Evolutionary conservation across 1,140 invertebrate genomes (phyloP).

Genomic region (Cotesia glomerata): DNA sequence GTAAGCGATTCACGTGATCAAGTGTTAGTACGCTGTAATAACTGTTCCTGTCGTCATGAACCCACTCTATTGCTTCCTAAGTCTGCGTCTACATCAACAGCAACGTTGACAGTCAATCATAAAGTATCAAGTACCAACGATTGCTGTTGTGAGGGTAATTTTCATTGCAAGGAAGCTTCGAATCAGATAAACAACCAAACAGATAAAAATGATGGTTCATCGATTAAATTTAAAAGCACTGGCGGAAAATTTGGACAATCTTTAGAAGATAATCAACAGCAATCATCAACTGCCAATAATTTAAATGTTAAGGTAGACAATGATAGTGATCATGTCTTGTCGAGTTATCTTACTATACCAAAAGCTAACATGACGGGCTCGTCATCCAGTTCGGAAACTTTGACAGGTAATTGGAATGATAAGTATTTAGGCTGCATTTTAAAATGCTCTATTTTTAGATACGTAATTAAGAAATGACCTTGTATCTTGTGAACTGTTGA

Average conservation of each 20-base stretch:
- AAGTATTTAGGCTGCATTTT: no score
- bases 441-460: no score
- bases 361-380: conserved; percentile 67
- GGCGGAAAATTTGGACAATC: no score
- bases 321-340: conserved; percentile 60
- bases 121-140: no score
- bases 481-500: no score
- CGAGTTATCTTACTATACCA: conserved; percentile 69
- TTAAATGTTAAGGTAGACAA: conserved; percentile 55
- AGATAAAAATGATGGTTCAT: no score
- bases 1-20: conserved; percentile 71
- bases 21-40: conserved; percentile 55
- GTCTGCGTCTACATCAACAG: conserved; percentile 30
- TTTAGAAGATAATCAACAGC: conserved; percentile 27
- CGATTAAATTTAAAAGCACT: no score
- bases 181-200: no score
- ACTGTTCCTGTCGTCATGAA: conserved; percentile 15
- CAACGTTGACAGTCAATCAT: no score
- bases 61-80: conserved; percentile 46
- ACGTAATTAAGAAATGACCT: no score
- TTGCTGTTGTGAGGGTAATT: no score
- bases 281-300: conserved; percentile 51
- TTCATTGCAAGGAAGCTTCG: no score
- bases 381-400: conserved; percentile 76
- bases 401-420: conserved; percentile 66